phyloP scores from a whole-genome alignment of 2,888 invertebrate genomes.

The Timandra comae region DNA sequence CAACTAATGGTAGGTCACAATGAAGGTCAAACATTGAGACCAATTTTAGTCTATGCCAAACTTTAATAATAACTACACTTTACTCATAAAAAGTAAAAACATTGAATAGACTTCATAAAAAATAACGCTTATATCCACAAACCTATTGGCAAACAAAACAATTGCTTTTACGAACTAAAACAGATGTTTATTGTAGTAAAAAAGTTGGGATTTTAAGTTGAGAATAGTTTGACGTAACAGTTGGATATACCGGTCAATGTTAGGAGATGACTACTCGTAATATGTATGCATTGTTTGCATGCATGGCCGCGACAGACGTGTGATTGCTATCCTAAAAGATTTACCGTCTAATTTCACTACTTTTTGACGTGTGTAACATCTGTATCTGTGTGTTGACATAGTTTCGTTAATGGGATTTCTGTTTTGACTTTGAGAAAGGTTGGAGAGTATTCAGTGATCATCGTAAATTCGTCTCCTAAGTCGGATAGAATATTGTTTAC shows the following conservation, averaged over 20 bases:
- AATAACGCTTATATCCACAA: neutral
- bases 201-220: conserved; percentile 14
- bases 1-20: too few species aligned
- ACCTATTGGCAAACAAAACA: conserved; percentile 6
- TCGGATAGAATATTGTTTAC: too few species aligned
- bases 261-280: neutral
- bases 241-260: conserved; percentile 13
- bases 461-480: too few species aligned
- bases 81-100: neutral
- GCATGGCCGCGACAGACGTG: neutral
- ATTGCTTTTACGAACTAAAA: conserved; percentile 13
- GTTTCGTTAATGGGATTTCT: too few species aligned
- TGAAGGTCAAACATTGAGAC: too few species aligned
- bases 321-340: neutral
- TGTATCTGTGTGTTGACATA: too few species aligned
- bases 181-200: conserved; percentile 16
- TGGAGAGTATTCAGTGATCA: too few species aligned
- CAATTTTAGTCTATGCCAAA: too few species aligned
- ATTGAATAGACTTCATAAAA: neutral
- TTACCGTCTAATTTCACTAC: neutral
- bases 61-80: too few species aligned
- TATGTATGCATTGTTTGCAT: conserved; percentile 1
- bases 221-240: conserved; percentile 4
- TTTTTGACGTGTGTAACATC: neutral
- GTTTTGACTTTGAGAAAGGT: too few species aligned